Evolutionary conservation across 2,888 invertebrate genomes (phyloP).

Genomic region (Encarsia formosa): DNA sequence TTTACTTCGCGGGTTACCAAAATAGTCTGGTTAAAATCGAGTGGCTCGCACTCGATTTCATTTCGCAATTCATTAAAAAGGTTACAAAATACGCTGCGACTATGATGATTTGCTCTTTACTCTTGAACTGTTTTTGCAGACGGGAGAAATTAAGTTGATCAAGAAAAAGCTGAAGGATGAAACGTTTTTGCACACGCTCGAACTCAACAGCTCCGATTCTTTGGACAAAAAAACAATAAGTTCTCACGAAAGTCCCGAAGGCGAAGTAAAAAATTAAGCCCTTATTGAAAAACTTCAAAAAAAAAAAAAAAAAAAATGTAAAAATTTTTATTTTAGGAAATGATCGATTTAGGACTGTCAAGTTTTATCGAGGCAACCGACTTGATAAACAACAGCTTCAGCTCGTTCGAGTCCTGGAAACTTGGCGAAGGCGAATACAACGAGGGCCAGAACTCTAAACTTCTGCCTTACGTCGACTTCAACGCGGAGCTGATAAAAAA

Average conservation of each 20-base stretch:
- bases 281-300: too few species aligned
- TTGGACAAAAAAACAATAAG: background rate
- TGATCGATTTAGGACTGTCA: too few species aligned
- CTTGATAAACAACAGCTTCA: too few species aligned
- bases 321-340: too few species aligned
- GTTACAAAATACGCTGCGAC: conserved; percentile 1
- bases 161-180: conserved; percentile 9
- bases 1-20: conserved; percentile 46
- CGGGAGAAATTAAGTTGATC: conserved; percentile 8
- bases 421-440: background rate
- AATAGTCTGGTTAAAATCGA: background rate
- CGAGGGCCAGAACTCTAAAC: background rate
- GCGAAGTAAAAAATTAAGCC: too few species aligned
- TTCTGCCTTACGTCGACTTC: conserved; percentile 12
- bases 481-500: conserved; percentile 4
- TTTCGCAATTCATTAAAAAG: conserved; percentile 10
- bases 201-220: background rate
- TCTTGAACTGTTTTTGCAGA: conserved; percentile 3
- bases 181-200: conserved; percentile 4
- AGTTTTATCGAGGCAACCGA: too few species aligned
- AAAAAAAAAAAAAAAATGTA: too few species aligned
- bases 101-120: background rate
- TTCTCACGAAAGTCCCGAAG: background rate
- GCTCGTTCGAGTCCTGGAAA: background rate
- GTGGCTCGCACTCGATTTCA: conserved; percentile 27